Evolutionary conservation across 2,797 vertebrate genomes (phyloP), one percentile per base, ranked within the genome.

Genomic region (Gymnodraco acuticeps): DNA sequence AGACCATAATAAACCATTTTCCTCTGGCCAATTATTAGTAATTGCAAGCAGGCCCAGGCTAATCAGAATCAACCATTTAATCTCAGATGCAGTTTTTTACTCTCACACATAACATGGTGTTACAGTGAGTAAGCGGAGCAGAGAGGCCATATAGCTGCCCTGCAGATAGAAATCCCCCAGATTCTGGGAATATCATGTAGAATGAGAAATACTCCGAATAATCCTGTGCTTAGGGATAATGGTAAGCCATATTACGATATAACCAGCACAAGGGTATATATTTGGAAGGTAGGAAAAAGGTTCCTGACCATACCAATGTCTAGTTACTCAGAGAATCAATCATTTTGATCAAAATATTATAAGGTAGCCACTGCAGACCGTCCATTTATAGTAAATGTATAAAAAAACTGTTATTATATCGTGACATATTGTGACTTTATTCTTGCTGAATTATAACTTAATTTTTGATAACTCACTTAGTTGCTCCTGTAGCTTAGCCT

Each of bases 11-110:
- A 80, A 80, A n/a, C 62, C 20, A 56, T 54, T 55, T 70, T 73
- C 83, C 69, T 73, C 85, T 55, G 62, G 77, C 80, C 80, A 78
- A 73, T 72, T 70, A 84, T 79, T 42, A 61, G 84, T 89, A 84
- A 90, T 88, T 88, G 75, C 82, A 73, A 77, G 75, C 85, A 87
- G 83, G 64, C 81, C 65, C 75, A 1, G 15, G 61, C 64, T 79
- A 81, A 88, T 88, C 77, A 50, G 72, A 85, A 81, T 78, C 75
- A 66, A 78, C 60, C 66, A 59, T 64, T 78, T 1, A 2, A 55
- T 68, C 54, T 77, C 56, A 66, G 48, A 77, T 47, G 48, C 59
- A 50, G 14, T 64, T 60, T 55, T 61, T 31, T 64, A 58, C 86
- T 73, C 75, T 80, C 47, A 55, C 73, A 83, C 79, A 45, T 75